phyloP scores from a whole-genome alignment of 2,113 vertebrate genomes.

The Aplodontia rufa region DNA sequence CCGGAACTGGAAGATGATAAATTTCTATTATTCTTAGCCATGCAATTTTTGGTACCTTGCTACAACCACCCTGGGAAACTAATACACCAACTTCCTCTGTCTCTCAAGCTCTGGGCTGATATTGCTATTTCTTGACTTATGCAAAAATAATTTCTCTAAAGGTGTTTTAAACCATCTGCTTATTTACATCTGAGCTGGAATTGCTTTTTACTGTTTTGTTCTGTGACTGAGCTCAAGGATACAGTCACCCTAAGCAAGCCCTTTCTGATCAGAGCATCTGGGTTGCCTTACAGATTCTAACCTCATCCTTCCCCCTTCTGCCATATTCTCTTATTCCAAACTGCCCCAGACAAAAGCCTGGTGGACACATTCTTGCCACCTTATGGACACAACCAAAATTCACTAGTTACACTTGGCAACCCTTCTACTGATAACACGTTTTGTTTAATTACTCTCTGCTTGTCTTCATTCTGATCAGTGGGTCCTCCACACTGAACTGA shows the following conservation, averaged over 20 bases:
- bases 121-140: background rate
- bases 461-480: constrained; percentile 6
- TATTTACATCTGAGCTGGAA: background rate
- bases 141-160: background rate
- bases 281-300: background rate
- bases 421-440: background rate
- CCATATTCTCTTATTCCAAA: background rate
- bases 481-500: background rate
- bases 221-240: background rate
- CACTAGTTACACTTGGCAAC: background rate
- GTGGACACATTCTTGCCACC: background rate
- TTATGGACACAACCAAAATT: background rate
- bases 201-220: background rate
- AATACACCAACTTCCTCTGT: background rate
- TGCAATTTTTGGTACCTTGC: background rate
- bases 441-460: background rate
- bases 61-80: background rate
- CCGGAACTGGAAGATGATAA: background rate
- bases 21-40: background rate
- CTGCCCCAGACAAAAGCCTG: background rate
- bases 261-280: background rate
- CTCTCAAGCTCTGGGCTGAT: background rate
- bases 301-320: background rate
- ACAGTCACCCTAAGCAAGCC: background rate
- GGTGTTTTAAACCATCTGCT: background rate